phyloP scores from a whole-genome alignment of 2,113 vertebrate species.

The Corythaeola cristata region DNA sequence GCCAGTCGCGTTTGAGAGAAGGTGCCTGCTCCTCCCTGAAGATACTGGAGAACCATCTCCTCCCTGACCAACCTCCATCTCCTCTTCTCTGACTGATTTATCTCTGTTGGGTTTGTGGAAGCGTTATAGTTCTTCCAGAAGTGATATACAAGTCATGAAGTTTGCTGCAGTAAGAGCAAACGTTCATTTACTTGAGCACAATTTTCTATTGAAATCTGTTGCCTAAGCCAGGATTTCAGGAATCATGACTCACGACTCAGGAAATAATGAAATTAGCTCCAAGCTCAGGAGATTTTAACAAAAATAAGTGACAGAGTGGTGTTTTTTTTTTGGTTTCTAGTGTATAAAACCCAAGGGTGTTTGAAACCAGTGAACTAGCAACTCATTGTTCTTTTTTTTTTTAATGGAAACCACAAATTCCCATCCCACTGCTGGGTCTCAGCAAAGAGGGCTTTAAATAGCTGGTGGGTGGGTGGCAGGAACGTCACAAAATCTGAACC shows the following conservation, averaged over 20 bases:
- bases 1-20: fast-evolving
- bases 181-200: not conserved
- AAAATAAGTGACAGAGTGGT: not conserved
- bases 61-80: not conserved
- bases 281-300: not conserved
- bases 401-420: not conserved
- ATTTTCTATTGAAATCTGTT: not conserved
- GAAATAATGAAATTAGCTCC: not conserved
- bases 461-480: not conserved
- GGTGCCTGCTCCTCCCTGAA: not conserved
- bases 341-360: not conserved
- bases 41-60: not conserved
- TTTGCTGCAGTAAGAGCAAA: not conserved
- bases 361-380: not conserved
- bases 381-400: not conserved
- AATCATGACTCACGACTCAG: not conserved
- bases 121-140: not conserved
- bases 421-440: not conserved
- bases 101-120: not conserved
- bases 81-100: not conserved
- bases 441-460: not conserved
- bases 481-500: not conserved
- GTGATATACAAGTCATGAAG: not conserved
- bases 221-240: not conserved
- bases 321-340: not conserved